phyloP scores from a whole-genome alignment of 2,888 invertebrate genomes.

The Acrocera orbiculus region DNA sequence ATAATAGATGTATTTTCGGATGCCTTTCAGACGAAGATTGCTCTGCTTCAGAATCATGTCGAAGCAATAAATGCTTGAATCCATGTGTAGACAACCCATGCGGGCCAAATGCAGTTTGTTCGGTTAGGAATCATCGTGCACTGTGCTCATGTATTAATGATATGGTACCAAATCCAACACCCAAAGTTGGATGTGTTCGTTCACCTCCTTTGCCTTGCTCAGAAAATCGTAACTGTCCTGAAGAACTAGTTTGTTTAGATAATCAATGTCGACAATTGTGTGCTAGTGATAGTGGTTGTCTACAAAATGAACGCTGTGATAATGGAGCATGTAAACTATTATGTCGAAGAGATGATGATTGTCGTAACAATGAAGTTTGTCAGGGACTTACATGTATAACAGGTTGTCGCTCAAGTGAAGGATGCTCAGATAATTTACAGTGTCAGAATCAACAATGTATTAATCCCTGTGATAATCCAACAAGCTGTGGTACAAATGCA shows the following conservation, averaged over 20 bases:
- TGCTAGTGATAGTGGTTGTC: constrained; percentile 53
- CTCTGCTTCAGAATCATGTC: constrained; percentile 65
- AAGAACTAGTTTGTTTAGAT: constrained; percentile 54
- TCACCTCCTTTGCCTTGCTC: constrained; percentile 57
- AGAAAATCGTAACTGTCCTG: constrained; percentile 57
- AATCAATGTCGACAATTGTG: constrained; percentile 62
- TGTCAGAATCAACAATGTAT: constrained; percentile 65
- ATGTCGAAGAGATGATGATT: constrained; percentile 70
- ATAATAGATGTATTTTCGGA: constrained; percentile 70
- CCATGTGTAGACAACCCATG: constrained; percentile 63
- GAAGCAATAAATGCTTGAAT: constrained; percentile 60
- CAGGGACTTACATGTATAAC: constrained; percentile 58
- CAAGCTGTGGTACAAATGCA: constrained; percentile 72
- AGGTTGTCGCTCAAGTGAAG: constrained; percentile 66
- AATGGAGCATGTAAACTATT: constrained; percentile 68
- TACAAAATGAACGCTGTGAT: constrained; percentile 53
- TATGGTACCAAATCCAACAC: constrained; percentile 73
- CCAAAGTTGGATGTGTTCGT: constrained; percentile 73
- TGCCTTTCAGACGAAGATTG: constrained; percentile 79
- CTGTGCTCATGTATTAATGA: constrained; percentile 61
- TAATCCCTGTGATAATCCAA: constrained; percentile 57
- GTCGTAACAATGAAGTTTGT: constrained; percentile 73
- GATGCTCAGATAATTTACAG: constrained; percentile 52
- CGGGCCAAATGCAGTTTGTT: constrained; percentile 68
- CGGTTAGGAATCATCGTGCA: constrained; percentile 63